Conservation (phyloP, 64 coral and sea anemone species). For the Orbicella faveolata region DNA sequence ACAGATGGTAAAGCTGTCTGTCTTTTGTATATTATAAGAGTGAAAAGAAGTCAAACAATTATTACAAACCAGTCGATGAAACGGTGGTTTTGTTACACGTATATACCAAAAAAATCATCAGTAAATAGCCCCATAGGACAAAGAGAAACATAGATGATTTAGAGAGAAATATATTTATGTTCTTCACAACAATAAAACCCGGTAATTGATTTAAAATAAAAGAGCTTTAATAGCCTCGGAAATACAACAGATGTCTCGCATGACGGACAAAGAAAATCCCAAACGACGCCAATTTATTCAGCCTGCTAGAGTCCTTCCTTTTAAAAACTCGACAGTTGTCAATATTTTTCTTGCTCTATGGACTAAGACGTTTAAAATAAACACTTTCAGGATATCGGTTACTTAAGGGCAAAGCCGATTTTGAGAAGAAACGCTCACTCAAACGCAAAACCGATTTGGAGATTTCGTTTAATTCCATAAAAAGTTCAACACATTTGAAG, state of each 20-base stretch:
- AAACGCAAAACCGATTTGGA: constrained; percentile 30
- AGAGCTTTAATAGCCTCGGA: background rate
- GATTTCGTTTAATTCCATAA: background rate
- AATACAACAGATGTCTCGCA: background rate
- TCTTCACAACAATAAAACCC: background rate
- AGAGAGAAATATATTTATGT: background rate
- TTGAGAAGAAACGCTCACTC: background rate
- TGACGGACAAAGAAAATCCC: background rate
- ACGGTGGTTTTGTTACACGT: background rate
- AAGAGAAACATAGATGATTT: background rate
- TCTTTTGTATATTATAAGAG: too few species aligned
- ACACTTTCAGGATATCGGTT: background rate
- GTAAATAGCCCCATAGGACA: background rate
- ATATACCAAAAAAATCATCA: background rate
- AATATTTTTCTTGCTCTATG: constrained; percentile 24
- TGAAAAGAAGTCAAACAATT: background rate
- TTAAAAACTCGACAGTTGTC: background rate
- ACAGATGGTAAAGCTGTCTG: too few species aligned
- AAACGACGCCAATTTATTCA: background rate
- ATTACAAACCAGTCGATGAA: background rate
- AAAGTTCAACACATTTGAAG: constrained; percentile 2
- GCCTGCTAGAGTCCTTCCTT: background rate
- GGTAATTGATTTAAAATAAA: background rate
- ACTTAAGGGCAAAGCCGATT: constrained; percentile 27
- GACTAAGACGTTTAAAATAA: background rate